Evolutionary conservation across 2,888 invertebrate species (phyloP), one percentile per base, ranked within the genome.

Genomic region (Emmelina monodactyla): DNA sequence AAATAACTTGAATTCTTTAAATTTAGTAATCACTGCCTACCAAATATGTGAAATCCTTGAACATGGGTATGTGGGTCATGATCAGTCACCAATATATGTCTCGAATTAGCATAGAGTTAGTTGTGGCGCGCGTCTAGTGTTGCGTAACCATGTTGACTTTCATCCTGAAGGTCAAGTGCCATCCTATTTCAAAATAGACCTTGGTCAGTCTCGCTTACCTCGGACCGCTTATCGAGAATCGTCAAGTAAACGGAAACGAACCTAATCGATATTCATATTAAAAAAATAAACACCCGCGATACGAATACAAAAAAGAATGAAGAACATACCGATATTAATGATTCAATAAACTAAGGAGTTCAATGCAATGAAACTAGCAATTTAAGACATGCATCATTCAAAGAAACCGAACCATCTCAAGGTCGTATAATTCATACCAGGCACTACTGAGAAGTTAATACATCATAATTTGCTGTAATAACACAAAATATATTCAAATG

Each of bases 31-130:
- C 66, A 54, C 59, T 61, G 57, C 58, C 72, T 75, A 70, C 75
- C 75, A 76, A 78, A 78, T 76, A 72, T 72, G 75, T 68, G 66
- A 72, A 76, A 76, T 78, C 78, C 79, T 79, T 79, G 76, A 76
- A 72, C 70, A 60, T 61, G 59, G 57, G 42, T 51, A 78, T 68
- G 75, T 78, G 64, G 78, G 79, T 76, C 78, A 78, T 71, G 76
- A 75, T 50, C 75, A 73, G 72, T 69, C 63, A 66, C 67, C 65
- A 64, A 70, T 69, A 66, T 70, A 49, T 60, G 68, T 72, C 70
- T 76, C 70, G 66, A 60, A 76, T 78, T 78, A 76, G 70, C 76
- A 76, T 75, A 70, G 64, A 65, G 62, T 59, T 60, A 56, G 55
- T 58, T 61, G 61, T 53, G 62, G 62, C 62, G 62, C 62, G 63